These are phyloP conservation scores for Hirtodrosophila confusa DNA, from an alignment of 2,888 invertebrate species.

Conservation along the genomic window DNA sequence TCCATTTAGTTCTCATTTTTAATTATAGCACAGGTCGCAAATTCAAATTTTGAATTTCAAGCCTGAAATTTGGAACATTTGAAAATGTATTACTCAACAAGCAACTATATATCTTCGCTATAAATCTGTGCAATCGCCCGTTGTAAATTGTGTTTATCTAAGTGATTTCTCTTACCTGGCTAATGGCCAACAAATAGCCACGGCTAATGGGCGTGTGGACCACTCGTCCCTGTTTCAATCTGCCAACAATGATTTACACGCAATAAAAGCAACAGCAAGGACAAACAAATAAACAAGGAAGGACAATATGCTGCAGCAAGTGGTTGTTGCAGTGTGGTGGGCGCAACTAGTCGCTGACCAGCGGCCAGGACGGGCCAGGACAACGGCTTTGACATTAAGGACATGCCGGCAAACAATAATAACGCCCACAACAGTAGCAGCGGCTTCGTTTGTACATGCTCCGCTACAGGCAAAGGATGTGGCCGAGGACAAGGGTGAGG, in stretches of 20 bases:
- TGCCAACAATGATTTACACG: conserved; percentile 62
- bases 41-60: too few species aligned
- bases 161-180: conserved; percentile 27
- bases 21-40: too few species aligned
- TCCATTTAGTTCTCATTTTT: too few species aligned
- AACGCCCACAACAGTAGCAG: conserved; percentile 64
- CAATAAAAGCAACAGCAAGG: conserved; percentile 55
- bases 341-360: conserved; percentile 49
- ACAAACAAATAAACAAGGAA: conserved; percentile 30
- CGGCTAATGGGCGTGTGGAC: conserved; percentile 6
- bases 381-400: conserved; percentile 51
- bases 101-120: too few species aligned
- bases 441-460: conserved; percentile 27
- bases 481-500: conserved; percentile 5
- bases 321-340: conserved; percentile 25
- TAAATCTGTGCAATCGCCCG: background rate
- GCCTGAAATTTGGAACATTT: too few species aligned
- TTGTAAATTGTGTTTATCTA: conserved; percentile 1
- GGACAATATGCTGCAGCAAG: conserved; percentile 2
- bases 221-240: conserved; percentile 1
- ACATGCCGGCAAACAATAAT: conserved; percentile 42
- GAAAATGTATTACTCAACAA: too few species aligned
- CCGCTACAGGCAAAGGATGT: conserved; percentile 7
- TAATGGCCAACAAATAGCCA: conserved; percentile 28
- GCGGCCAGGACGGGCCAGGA: conserved; percentile 32